Percentiles rank a stretch among this genome's conserved stretches.
These are phyloP conservation scores for Sceloporus undulatus DNA, from an alignment of 2,113 vertebrate genomes.

Conservation along the genomic window DNA sequence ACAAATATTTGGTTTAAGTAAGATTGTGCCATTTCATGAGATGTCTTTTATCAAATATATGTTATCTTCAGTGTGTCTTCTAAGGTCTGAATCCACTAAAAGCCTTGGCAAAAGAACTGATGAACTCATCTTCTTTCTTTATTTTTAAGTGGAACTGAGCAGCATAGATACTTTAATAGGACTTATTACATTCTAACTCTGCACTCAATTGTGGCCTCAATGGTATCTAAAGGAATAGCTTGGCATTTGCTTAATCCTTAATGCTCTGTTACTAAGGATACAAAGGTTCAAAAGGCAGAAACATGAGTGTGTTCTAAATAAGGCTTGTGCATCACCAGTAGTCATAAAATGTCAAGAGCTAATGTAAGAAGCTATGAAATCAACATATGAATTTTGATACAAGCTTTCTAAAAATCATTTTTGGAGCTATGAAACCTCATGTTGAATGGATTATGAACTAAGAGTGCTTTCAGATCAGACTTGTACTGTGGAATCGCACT, in stretches of 20 bases:
- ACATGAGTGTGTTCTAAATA: slow-evolving; percentile 11
- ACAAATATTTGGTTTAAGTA: background rate
- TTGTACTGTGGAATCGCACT: no score
- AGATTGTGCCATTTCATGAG: background rate
- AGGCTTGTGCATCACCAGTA: background rate
- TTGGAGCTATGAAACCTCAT: no score
- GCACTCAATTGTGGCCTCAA: background rate
- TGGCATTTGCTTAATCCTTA: background rate
- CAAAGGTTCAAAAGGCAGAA: background rate
- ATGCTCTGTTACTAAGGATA: background rate
- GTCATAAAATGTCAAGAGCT: background rate
- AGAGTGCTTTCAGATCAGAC: background rate
- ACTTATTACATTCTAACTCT: background rate
- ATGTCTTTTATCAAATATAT: background rate
- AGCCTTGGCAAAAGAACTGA: background rate
- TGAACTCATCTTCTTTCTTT: background rate
- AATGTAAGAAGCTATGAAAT: background rate
- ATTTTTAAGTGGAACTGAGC: background rate
- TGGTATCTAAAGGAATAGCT: background rate
- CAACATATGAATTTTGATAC: background rate
- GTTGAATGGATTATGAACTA: background rate
- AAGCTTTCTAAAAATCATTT: no score
- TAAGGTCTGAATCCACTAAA: background rate
- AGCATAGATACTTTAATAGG: background rate
- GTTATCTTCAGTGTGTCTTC: background rate